Base-by-base conservation (phyloP, 1,140 invertebrate genomes). In the Ruditapes philippinarum region DNA sequence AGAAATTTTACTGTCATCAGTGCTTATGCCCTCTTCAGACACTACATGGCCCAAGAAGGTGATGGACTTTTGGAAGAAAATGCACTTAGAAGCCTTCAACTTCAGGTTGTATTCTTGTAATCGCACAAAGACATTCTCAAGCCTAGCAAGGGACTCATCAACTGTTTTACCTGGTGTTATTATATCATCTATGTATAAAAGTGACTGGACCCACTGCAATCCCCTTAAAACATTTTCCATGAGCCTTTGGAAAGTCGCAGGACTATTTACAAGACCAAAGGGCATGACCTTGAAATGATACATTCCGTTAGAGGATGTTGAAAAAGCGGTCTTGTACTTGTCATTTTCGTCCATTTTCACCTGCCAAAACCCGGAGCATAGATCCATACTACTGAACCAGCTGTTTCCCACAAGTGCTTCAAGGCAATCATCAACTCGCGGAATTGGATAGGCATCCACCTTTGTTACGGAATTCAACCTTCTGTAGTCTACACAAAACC, bases 291-390 rank as follows among this genome's bases (percentile, higher is more conserved):
- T 51, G 49, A 68, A 70, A 40, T 68, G 42, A 31, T 17, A 79
- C 19, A 70, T 68, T 49, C 51, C 28, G 33, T 14, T 2, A 31
- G 38, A 5, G 11, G 33, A 25, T 45, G 88, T 86, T 17, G 45
- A 14, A 51, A 90, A 91, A 60, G 90, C 84, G 1, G 96, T 96
- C 70, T 95, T 94, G 45, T 95, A 70, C 11, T 85, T 91, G 70
- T 94, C 93, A 9, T 90, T 83, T 22, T 81, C 19, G 19, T 94
- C 68, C 17, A 96, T 45, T 25, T n/a, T 38, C 22, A 51, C 36
- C 76, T 62, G 81, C 3, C 96, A 88, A 68, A 96, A 96, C 1
- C 89, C 93, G 33, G 14, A n/a, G 31, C n/a, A 33, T 19, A 92
- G 73, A 74, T 91, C 86, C 19, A 79, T 25, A 51, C n/a, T 31